Evolutionary conservation across 2,888 invertebrate genomes (phyloP), one percentile per base, ranked within the genome.

Genomic region (Mesorhabditis sp.): DNA sequence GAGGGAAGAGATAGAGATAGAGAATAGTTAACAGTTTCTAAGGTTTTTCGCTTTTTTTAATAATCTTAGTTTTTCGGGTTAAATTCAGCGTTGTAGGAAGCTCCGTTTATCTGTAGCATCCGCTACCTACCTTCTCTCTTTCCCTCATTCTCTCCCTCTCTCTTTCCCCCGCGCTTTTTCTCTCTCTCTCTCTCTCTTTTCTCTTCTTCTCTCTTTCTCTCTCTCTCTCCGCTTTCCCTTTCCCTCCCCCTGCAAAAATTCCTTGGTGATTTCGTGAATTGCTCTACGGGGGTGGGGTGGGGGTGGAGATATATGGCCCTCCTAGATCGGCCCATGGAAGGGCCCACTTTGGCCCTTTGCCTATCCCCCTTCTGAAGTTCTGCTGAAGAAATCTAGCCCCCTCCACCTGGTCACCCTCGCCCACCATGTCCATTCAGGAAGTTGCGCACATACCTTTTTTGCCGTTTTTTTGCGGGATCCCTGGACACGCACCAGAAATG

Each of bases 151-250:
- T 28, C 28, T 2, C 28, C 1, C 28, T 28, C 28, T 28, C 28
- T 1, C 28, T 28, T 2, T 28, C 28, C 2, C 28, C 28, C 28
- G 28, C 28, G n/a, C n/a, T n/a, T n/a, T n/a, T n/a, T 28, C 28
- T 28, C 28, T 28, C 28, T 1, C 28, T 28, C 28, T 50, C 50
- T 65, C 42, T 42, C 28, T 28, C 42, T 2, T 2, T 3, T 4
- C 67, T 42, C 67, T 67, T 4, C 4, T 58, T 50, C 58, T 67
- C 67, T 67, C 42, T 61, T 2, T 58, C 67, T 2, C 58, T 13
- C 58, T 50, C 67, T 50, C 67, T 15, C 41, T 42, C 43, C 4
- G 65, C 15, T 65, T 65, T 28, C 28, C 43, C 4, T 65, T 4
- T 65, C 13, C 15, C 4, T 42, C 41, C 4, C 42, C 42, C 5